Base-by-base conservation (phyloP, 2,888 invertebrate genomes). In the Clitarchus hookeri region DNA sequence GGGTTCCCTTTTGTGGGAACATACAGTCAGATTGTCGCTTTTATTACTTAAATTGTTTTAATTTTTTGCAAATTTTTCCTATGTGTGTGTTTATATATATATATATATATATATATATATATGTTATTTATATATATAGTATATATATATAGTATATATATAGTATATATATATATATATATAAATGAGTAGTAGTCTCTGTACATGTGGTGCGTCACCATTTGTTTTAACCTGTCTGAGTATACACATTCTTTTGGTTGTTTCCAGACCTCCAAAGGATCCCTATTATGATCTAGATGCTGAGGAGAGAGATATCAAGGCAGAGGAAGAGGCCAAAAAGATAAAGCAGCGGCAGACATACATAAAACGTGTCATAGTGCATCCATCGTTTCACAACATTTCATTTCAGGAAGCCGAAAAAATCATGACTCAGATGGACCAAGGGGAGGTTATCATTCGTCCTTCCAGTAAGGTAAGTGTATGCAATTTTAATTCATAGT, bases 331-430 rank as follows among this genome's bases (percentile, higher is more conserved):
- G 87, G 94, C 95, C 16, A 97, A 97, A 90, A 96, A 97, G 91
- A 94, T 95, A 11, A 96, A 97, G 90, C 95, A 96, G 88, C 93
- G 96, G 8, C 96, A 96, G 91, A 96, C 96, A 44, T 98, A 98
- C 90, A 96, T 98, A 48, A 99, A 98, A 91, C 94, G 99, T 25
- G 99, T 99, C 0, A 99, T 99, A 87, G 97, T 98, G 11, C 99
- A 99, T 92, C 98, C 99, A 0, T 95, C 97, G 16, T 99, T 99
- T 93, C 97, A 98, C 89, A 99, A 99, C 91, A 97, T 99, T 89
- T 97, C 97, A 6, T 98, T 95, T 91, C 95, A 95, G 0, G 98
- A 98, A 90, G 98, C 98, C 0, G 97, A 98, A 90, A 97, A 97
- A 90, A 92, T 98, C 86, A 96, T 99, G 95, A 95, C 94, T 84